These are phyloP conservation scores for Carcinoscorpius rotundicauda DNA, from an alignment of 1,140 invertebrate genomes.

Conservation along the genomic window DNA sequence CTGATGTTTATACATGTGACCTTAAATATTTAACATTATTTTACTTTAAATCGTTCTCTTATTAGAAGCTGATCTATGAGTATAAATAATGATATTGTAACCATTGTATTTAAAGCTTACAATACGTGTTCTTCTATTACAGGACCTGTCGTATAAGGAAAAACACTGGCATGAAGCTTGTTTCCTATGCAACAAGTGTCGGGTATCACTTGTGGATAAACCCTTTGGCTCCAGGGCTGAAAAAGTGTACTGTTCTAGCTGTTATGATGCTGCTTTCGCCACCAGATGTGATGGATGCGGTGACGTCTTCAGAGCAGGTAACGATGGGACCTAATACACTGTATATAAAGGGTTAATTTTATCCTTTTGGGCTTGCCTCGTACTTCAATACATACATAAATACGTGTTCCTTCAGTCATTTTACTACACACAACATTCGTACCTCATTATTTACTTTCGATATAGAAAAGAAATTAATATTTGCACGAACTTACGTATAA, in stretches of 20 bases:
- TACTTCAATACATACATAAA: too few relatives aligned
- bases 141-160: conserved; percentile 99
- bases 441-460: neutral
- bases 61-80: too few relatives aligned
- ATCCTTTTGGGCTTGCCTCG: too few relatives aligned
- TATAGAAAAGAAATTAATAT: neutral
- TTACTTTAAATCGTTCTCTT: too few relatives aligned
- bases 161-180: conserved; percentile 99
- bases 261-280: conserved; percentile 96
- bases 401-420: too few relatives aligned
- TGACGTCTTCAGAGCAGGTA: conserved; percentile 96
- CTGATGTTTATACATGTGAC: too few relatives aligned
- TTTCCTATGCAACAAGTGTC: conserved; percentile 96
- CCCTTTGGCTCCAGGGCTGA: conserved; percentile 91
- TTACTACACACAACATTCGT: neutral
- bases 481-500: neutral
- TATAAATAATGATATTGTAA: too few relatives aligned
- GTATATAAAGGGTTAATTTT: too few relatives aligned
- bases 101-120: too few relatives aligned
- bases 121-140: conserved; percentile 16
- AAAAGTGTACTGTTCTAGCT: conserved; percentile 97
- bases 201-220: conserved; percentile 88
- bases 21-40: too few relatives aligned
- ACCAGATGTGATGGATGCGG: conserved; percentile 96
- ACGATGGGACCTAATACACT: conserved; percentile 20